A percentile compares a stretch with the other conserved stretches of the same genome.
phyloP scores from a whole-genome alignment of 1,140 invertebrate genomes.

The Megalopta genalis region DNA sequence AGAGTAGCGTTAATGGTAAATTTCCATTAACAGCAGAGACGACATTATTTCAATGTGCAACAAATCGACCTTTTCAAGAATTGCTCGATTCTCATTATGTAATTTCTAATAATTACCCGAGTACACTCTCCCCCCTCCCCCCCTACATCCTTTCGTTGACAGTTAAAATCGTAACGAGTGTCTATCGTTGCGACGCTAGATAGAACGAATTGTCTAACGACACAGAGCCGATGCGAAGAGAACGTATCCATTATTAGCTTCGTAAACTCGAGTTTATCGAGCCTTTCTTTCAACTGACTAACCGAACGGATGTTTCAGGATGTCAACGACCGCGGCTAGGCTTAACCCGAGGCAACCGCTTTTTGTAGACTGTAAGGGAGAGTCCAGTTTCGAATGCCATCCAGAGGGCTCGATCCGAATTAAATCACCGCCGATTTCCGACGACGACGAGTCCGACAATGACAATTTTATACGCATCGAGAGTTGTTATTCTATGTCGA shows the following conservation, averaged over 20 bases:
- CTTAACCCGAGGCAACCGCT: neutral
- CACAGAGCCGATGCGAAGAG: neutral
- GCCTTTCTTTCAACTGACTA: neutral
- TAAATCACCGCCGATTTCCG: neutral
- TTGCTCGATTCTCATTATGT: neutral
- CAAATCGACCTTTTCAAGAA: constrained; percentile 1
- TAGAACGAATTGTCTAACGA: neutral
- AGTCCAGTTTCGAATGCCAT: neutral
- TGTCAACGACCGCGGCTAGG: neutral
- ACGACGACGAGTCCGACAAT: neutral
- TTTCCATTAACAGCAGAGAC: neutral
- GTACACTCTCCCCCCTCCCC: neutral
- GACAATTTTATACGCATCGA: neutral
- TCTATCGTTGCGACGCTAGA: neutral
- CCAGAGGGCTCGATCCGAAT: neutral
- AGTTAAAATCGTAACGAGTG: neutral
- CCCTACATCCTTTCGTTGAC: neutral
- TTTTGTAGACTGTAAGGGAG: neutral
- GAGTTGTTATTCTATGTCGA: neutral
- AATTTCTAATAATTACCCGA: neutral
- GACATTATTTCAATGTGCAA: constrained; percentile 4
- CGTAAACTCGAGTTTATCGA: neutral
- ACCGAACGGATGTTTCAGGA: neutral
- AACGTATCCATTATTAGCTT: neutral
- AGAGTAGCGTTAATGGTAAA: constrained; percentile 4